These are phyloP conservation scores for Nothobranchius kuhntae DNA, from an alignment of 2,113 vertebrate species.

Conservation along the genomic window DNA sequence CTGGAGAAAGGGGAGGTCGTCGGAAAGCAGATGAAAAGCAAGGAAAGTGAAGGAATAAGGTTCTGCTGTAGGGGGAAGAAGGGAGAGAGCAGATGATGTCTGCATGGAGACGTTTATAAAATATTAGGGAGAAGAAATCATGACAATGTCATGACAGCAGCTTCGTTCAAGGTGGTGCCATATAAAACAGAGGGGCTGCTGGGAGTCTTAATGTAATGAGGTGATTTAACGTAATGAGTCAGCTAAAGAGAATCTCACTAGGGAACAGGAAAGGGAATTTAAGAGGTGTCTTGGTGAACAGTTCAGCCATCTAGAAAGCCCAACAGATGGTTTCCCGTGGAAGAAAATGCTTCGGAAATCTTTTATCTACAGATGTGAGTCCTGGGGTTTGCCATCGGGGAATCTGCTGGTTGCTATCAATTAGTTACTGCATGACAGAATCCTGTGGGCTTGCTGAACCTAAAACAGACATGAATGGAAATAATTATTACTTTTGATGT, in stretches of 20 bases:
- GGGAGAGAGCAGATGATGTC: conserved; percentile 35
- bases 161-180: conserved; percentile 32
- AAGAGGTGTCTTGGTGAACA: conserved; percentile 51
- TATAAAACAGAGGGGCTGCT: conserved; percentile 7
- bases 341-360: conserved; percentile 57
- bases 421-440: conserved; percentile 43
- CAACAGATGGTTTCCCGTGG: conserved; percentile 71
- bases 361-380: conserved; percentile 56
- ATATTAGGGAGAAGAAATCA: conserved; percentile 41
- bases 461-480: neutral
- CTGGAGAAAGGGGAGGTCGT: conserved; percentile 35
- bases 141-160: conserved; percentile 22
- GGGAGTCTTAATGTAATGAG: conserved; percentile 30
- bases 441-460: conserved; percentile 39
- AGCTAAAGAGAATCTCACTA: conserved; percentile 51
- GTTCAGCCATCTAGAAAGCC: conserved; percentile 61
- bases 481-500: neutral
- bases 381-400: conserved; percentile 40
- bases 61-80: conserved; percentile 28
- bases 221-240: conserved; percentile 62
- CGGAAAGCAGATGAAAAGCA: conserved; percentile 47
- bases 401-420: conserved; percentile 46
- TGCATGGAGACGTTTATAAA: conserved; percentile 37
- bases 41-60: conserved; percentile 41
- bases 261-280: conserved; percentile 51